Conservation (phyloP, 2,888 invertebrate genomes). For the Sarcophaga variegata region DNA sequence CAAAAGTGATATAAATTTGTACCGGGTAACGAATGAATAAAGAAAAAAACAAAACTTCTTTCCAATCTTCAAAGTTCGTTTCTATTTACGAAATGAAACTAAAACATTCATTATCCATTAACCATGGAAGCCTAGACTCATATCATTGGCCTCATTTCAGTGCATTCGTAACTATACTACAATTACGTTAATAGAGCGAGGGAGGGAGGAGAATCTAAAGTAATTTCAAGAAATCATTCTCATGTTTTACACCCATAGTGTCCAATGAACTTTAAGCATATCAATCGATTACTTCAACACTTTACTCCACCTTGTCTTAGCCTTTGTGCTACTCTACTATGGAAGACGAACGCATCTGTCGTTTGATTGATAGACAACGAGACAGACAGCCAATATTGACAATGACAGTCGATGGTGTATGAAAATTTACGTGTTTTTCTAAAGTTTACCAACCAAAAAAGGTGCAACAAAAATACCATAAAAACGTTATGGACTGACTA, state of each 20-base stretch:
- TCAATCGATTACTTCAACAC: background rate
- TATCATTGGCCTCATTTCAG: too few species aligned
- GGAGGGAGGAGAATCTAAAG: background rate
- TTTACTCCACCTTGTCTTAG: background rate
- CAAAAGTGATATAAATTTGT: too few species aligned
- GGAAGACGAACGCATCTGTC: background rate
- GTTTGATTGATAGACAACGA: slow-evolving; percentile 3
- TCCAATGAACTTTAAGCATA: background rate
- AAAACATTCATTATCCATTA: too few species aligned
- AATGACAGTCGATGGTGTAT: background rate
- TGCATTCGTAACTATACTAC: background rate
- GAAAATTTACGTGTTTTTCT: background rate
- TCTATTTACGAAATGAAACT: too few species aligned
- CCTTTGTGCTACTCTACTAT: background rate
- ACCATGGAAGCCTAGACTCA: too few species aligned
- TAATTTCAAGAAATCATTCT: background rate
- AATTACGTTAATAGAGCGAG: background rate
- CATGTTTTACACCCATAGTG: background rate
- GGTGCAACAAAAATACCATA: background rate
- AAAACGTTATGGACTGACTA: background rate
- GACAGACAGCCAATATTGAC: background rate
- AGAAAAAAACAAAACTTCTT: too few species aligned
- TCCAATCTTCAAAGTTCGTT: too few species aligned
- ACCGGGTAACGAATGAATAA: too few species aligned
- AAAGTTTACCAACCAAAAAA: too few species aligned